These are phyloP conservation scores for Teinopalpus imperialis DNA, from an alignment of 2,888 invertebrate species.

Conservation along the genomic window DNA sequence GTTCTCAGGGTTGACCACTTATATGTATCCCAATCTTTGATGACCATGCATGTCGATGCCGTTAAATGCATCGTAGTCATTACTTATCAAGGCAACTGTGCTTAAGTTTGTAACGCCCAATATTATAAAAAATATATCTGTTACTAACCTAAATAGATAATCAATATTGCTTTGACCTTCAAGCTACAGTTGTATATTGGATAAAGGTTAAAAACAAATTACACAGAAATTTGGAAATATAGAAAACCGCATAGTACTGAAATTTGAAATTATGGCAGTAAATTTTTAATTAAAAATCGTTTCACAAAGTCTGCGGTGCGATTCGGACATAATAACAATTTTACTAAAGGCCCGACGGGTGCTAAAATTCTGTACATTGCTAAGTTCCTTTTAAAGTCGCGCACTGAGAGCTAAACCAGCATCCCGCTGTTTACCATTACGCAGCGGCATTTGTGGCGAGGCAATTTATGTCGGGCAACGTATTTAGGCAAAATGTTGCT, in stretches of 20 bases:
- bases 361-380: conserved; percentile 10
- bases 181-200: too few species aligned
- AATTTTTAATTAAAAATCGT: conserved; percentile 15
- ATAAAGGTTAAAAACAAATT: too few species aligned
- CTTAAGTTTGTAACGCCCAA: too few species aligned
- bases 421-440: conserved; percentile 5
- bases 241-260: neutral
- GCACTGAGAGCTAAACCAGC: neutral
- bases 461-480: conserved; percentile 28
- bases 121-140: too few species aligned
- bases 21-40: too few species aligned
- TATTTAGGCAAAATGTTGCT: conserved; percentile 18
- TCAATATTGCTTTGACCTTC: too few species aligned
- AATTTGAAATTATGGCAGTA: neutral
- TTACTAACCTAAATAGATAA: too few species aligned
- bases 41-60: too few species aligned
- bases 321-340: neutral
- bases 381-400: conserved; percentile 23
- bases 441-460: conserved; percentile 22
- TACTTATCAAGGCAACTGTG: too few species aligned
- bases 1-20: too few species aligned
- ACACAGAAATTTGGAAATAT: too few species aligned
- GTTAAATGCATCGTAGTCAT: too few species aligned
- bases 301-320: neutral
- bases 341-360: neutral